phyloP scores from a whole-genome alignment of 2,888 invertebrate genomes.

The Machimus atricapillus region DNA sequence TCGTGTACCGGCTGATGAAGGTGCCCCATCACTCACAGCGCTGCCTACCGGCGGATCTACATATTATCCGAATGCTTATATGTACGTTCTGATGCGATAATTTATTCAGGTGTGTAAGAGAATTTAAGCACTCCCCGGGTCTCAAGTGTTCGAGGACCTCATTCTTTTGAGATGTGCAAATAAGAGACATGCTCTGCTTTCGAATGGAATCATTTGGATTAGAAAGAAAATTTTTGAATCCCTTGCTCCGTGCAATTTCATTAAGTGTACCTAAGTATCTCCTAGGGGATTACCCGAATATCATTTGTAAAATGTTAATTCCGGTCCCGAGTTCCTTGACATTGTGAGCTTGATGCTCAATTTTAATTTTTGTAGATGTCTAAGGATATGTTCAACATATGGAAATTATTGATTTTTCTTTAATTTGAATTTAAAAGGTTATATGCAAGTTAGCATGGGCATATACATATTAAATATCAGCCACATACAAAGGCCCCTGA shows the following conservation, averaged over 20 bases:
- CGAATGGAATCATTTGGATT: neutral
- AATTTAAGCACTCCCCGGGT: neutral
- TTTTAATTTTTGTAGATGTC: neutral
- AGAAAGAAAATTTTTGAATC: neutral
- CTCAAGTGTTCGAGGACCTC: neutral
- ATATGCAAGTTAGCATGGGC: too few species aligned
- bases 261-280: neutral
- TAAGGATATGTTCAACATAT: too few species aligned
- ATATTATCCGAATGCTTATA: slow-evolving; percentile 1
- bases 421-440: too few species aligned
- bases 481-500: too few species aligned
- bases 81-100: neutral
- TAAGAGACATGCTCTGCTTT: neutral
- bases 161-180: neutral
- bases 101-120: slow-evolving; percentile 6
- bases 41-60: neutral
- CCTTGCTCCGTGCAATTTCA: neutral
- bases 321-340: neutral
- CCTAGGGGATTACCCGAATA: neutral
- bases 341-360: neutral
- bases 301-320: neutral
- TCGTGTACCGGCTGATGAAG: slow-evolving; percentile 15
- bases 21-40: neutral
- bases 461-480: too few species aligned
- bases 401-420: too few species aligned